A percentile compares a stretch with the other conserved stretches of the same genome.
phyloP scores from a whole-genome alignment of 2,888 invertebrate genomes.

The Ferrisia virgata region DNA sequence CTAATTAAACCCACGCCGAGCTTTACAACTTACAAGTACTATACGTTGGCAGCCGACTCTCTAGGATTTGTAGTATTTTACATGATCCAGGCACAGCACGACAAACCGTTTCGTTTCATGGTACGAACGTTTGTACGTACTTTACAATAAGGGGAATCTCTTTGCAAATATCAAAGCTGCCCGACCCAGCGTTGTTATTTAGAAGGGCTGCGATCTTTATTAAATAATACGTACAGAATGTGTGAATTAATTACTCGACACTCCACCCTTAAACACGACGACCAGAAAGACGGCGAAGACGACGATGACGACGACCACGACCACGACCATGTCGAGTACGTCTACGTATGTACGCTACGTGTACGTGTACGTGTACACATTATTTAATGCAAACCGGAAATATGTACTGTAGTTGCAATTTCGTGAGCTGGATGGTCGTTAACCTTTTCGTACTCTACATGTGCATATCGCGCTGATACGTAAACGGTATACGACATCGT shows the following conservation, averaged over 20 bases:
- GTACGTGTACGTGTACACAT: not conserved
- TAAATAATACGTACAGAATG: not conserved
- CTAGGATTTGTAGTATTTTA: not conserved
- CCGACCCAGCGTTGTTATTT: not conserved
- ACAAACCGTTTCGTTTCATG: not conserved
- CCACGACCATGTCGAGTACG: no score
- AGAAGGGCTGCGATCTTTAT: not conserved
- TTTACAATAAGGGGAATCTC: no score
- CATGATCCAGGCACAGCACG: not conserved
- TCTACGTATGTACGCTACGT: not conserved
- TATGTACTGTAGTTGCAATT: not conserved
- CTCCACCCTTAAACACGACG: not conserved
- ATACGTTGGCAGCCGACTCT: not conserved
- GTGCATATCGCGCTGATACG: not conserved
- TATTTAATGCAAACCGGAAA: not conserved
- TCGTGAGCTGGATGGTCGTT: constrained; percentile 10
- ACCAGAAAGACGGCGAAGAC: no score
- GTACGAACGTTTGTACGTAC: no score
- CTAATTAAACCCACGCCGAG: constrained; percentile 17
- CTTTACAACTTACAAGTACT: not conserved
- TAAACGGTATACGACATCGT: no score
- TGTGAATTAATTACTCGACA: not conserved
- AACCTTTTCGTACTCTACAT: not conserved
- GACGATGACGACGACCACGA: not conserved
- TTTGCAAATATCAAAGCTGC: no score